Evolutionary conservation across 2,113 vertebrate genomes (phyloP), one percentile per base, ranked within the genome.

Genomic region (Pholis gunnellus): DNA sequence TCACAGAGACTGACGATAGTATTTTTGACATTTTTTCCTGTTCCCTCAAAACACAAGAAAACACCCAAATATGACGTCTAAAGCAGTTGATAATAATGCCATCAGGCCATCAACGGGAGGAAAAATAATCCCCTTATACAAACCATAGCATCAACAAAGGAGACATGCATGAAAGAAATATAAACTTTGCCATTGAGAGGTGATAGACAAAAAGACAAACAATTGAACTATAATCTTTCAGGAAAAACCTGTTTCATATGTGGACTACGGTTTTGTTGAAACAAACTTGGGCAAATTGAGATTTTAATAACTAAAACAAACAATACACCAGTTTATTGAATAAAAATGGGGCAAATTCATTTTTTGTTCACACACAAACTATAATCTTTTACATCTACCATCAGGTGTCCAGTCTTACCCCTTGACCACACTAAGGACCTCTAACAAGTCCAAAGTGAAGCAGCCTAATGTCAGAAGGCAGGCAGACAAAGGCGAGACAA

Each of bases 391-490:
- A 20, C 18, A 50, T 48, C 44, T 52, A 48, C 29, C 29, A 42
- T 86, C 82, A 81, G 69, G 85, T 89, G 81, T 89, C 79, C 48
- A 48, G 75, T 72, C 67, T 73, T 64, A 75, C 77, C 85, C 85
- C 83, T 75, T 83, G 78, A 89, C 87, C 90, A 73, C 44, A 10
- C 75, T 66, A 57, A 82, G 68, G 82, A 75, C 76, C 78, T 80
- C 66, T 82, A 68, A 88, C 68, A 85, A 88, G 88, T 74, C 86
- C 73, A 64, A 72, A 78, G 83, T 81, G 88, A 68, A 82, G 78
- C 83, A 59, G 61, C 34, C 78, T 95, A 94, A 95, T 94, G 83
- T 87, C 87, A 87, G 89, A 75, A 92, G 94, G 91, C 92, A 94
- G 86, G 31, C 75, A 71, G 61, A 95, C 93, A 95, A 95, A 94